These are phyloP conservation scores for Pollachius pollachius DNA, from an alignment of 2,113 vertebrate genomes.

Conservation along the genomic window DNA sequence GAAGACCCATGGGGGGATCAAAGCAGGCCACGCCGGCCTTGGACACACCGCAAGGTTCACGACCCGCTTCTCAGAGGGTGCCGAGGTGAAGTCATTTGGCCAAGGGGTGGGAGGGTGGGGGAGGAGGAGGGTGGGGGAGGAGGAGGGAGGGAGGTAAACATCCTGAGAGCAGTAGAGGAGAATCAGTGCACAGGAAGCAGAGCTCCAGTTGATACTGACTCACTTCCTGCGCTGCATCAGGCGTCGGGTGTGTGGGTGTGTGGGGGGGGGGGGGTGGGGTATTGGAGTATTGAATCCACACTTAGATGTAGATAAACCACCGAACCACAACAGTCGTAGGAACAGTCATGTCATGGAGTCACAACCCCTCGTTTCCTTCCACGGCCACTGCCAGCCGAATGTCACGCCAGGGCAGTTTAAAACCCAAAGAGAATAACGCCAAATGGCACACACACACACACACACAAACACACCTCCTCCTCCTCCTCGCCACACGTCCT, in stretches of 20 bases:
- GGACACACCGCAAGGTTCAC: slow-evolving; percentile 21
- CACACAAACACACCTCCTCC: neutral
- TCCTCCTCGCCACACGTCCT: slow-evolving; percentile 10
- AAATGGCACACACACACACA: neutral
- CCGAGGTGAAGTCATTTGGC: slow-evolving; percentile 21
- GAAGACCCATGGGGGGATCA: neutral
- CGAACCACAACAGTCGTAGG: too few species aligned
- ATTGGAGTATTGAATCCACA: too few species aligned
- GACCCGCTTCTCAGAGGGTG: neutral
- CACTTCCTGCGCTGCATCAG: slow-evolving; percentile 65
- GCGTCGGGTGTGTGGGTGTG: neutral
- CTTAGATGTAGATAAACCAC: too few species aligned
- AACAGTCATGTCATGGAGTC: too few species aligned
- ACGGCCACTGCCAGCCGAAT: neutral
- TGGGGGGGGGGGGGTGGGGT: slow-evolving; percentile 16
- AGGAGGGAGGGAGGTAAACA: slow-evolving; percentile 58
- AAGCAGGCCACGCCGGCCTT: neutral
- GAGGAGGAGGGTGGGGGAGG: slow-evolving; percentile 7
- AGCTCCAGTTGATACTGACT: slow-evolving; percentile 64
- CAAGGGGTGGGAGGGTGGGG: slow-evolving; percentile 24
- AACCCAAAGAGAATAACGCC: neutral
- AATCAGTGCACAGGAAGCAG: slow-evolving; percentile 66
- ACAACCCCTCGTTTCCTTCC: slow-evolving; percentile 30
- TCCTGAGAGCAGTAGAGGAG: slow-evolving; percentile 58
- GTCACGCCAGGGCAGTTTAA: slow-evolving; percentile 18